Evolutionary conservation across 2,888 invertebrate species (phyloP), one percentile per base, ranked within the genome.

Genomic region (Charanyca ferruginea): DNA sequence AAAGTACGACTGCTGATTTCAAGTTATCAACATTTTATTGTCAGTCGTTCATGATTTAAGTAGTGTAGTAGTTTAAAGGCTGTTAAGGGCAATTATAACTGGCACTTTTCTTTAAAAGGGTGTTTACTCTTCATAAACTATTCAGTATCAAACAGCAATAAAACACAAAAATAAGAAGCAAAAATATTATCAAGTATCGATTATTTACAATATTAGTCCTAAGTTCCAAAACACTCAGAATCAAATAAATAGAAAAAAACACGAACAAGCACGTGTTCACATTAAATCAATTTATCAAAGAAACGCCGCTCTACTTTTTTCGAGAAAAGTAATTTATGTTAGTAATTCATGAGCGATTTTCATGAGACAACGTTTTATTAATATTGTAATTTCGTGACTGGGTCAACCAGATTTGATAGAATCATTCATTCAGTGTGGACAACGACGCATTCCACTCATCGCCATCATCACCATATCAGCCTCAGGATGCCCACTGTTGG

Each of bases 371-470:
- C 74, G 32, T 38, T 18, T 55, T 55, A 51, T 76, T 60, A 54
- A 69, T 76, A 51, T 59, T 76, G 41, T 66, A 23, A 62, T 80
- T 66, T 71, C 23, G 75, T 65, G 61, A 49, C 11, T 25, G 23
- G 8, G 25, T 11, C 18, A 18, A 51, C 9, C 44, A 52, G 22
- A 52, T 57, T 44, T 28, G 6, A 49, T 49, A 8, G 53, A 66
- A 66, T 38, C 13, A 6, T 28, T 49, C 22, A 42, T 65, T 68
- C 8, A 18, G 8, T 23, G 38, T 9, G 23, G 35, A 73, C 28
- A 42, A 64, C 9, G 13, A 48, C 22, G 41, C n/a, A n/a, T n/a
- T n/a, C n/a, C n/a, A n/a, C n/a, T n/a, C n/a, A n/a, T n/a, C n/a
- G n/a, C n/a, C n/a, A n/a, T n/a, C n/a, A n/a, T n/a, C n/a, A n/a